Conservation (phyloP, 2,113 vertebrate genomes). For the Cyphomyrus plagiostoma region DNA sequence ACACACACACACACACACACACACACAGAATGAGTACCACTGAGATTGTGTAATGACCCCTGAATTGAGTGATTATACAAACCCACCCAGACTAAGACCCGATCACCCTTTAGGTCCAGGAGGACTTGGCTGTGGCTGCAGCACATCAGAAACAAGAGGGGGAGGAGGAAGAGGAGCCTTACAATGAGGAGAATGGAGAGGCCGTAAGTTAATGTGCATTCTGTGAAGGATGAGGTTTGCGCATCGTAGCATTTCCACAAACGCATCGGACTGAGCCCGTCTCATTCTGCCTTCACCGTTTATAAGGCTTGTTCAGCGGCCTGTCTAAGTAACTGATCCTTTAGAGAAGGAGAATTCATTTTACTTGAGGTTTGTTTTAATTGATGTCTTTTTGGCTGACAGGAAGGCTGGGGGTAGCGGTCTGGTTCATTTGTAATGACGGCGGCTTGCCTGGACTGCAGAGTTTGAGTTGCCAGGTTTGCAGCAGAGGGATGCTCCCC, state of each 20-base stretch:
- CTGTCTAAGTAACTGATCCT: neutral
- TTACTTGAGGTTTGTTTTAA: neutral
- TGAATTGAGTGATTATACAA: neutral
- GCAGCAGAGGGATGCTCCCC: neutral
- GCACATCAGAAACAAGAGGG: conserved; percentile 75
- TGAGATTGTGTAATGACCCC: neutral
- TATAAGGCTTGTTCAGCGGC: neutral
- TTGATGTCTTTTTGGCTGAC: neutral
- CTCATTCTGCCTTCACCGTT: neutral
- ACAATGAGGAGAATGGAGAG: conserved; percentile 77
- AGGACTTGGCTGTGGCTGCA: conserved; percentile 76
- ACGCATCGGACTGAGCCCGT: neutral
- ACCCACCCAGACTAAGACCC: neutral
- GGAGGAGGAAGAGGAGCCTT: conserved; percentile 74
- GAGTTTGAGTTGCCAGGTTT: neutral
- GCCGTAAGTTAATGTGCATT: conserved; percentile 57
- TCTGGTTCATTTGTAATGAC: neutral
- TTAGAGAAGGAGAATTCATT: neutral
- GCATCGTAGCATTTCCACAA: neutral
- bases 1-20: conserved; percentile 9
- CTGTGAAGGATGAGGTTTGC: neutral
- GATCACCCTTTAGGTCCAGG: conserved; percentile 67
- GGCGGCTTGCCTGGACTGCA: neutral
- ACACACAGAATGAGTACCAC: neutral
- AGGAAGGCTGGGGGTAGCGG: neutral